Percentiles rank a stretch among this genome's conserved stretches.
phyloP scores from a whole-genome alignment of 2,888 invertebrate species.

The Tiliacea citrago region DNA sequence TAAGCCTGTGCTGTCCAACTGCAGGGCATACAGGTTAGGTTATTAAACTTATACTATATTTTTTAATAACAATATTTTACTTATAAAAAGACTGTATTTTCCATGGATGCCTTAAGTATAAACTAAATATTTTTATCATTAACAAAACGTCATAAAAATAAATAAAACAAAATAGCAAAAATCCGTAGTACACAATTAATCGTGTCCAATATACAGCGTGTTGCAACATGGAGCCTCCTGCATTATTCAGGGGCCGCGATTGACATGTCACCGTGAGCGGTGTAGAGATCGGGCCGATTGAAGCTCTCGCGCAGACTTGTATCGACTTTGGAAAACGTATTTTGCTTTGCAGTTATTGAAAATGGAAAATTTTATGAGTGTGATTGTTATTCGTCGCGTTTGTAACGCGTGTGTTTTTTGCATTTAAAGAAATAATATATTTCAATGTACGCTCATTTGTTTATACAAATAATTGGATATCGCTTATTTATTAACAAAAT shows the following conservation, averaged over 20 bases:
- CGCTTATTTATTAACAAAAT: background rate
- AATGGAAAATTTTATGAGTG: slow-evolving; percentile 30
- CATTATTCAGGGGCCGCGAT: slow-evolving; percentile 71
- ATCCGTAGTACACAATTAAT: slow-evolving; percentile 50
- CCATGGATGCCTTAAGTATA: too few species aligned
- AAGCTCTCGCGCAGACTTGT: slow-evolving; percentile 51
- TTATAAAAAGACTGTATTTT: too few species aligned
- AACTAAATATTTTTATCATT: background rate
- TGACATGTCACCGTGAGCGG: slow-evolving; percentile 75
- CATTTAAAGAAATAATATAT: background rate
- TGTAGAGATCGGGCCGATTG: slow-evolving; percentile 69
- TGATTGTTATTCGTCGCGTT: background rate
- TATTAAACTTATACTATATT: too few species aligned
- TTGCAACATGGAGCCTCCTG: slow-evolving; percentile 64
- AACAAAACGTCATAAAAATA: background rate
- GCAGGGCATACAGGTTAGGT: too few species aligned
- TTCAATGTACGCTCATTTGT: background rate
- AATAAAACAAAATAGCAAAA: background rate
- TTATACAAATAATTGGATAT: background rate
- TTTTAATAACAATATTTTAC: too few species aligned
- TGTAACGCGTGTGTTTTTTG: too few species aligned
- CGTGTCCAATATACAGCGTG: slow-evolving; percentile 63
- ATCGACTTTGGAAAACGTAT: slow-evolving; percentile 33
- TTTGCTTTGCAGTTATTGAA: slow-evolving; percentile 26
- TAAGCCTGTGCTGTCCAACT: too few species aligned